Percentiles rank a stretch among this genome's conserved stretches.
phyloP scores from a whole-genome alignment of 2,113 vertebrate genomes.

The Mellivora capensis region DNA sequence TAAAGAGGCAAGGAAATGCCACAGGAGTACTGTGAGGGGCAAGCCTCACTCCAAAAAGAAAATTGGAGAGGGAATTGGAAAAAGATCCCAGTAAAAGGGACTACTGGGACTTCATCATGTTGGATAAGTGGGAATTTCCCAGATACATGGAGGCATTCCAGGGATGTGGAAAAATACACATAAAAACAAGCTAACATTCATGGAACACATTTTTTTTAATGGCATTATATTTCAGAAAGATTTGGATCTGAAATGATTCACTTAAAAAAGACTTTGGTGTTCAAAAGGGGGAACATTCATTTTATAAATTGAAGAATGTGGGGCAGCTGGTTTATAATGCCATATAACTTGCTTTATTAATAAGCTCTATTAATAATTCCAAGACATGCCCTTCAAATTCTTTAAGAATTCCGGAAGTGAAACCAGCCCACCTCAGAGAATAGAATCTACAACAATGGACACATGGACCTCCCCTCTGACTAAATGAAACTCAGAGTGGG shows the following conservation, averaged over 20 bases:
- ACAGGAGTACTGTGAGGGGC: neutral
- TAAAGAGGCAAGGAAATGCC: neutral
- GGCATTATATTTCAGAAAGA: neutral
- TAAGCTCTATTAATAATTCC: neutral
- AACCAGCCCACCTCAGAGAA: neutral
- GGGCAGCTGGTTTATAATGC: neutral
- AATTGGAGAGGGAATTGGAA: neutral
- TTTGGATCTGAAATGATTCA: neutral
- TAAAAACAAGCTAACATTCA: neutral
- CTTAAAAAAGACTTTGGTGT: neutral
- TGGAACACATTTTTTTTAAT: neutral
- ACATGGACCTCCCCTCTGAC: neutral
- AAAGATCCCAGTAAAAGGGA: neutral
- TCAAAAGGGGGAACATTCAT: neutral
- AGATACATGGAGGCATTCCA: neutral
- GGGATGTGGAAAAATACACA: neutral
- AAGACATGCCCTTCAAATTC: neutral
- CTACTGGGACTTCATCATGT: neutral
- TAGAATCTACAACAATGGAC: rapidly evolving
- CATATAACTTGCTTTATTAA: neutral
- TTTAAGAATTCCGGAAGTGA: neutral
- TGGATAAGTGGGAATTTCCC: neutral
- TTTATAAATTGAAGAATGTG: neutral
- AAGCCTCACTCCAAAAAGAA: neutral
- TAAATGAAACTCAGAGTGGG: neutral